Evolutionary conservation across 2,888 invertebrate genomes (phyloP).

Genomic region (Smittia aterrima): DNA sequence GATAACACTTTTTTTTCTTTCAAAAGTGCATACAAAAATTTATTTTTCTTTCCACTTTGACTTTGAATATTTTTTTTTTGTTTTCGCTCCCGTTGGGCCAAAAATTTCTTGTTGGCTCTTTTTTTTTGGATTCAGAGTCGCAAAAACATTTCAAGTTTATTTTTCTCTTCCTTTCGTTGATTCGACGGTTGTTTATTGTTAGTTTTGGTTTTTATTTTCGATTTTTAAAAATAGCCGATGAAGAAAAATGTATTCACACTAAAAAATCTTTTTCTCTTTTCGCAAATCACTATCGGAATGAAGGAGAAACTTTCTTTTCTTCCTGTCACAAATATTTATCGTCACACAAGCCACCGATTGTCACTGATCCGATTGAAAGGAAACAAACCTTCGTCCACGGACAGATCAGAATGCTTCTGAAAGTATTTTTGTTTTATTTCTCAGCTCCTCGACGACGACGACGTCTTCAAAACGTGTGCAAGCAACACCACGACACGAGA

Average conservation of each 20-base stretch:
- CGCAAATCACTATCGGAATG: constrained; percentile 16
- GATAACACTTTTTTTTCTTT: constrained; percentile 29
- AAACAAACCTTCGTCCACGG: background rate
- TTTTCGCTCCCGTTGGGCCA: constrained; percentile 20
- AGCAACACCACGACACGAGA: constrained; percentile 37
- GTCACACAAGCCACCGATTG: background rate
- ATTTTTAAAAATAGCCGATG: constrained; percentile 29
- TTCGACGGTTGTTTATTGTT: constrained; percentile 30
- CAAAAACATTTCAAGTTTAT: constrained; percentile 37
- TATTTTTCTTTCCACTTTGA: constrained; percentile 5
- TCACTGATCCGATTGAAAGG: background rate
- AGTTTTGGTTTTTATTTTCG: constrained; percentile 21
- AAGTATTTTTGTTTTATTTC: background rate
- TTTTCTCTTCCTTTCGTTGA: background rate
- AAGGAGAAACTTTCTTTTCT: background rate
- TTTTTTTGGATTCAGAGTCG: constrained; percentile 18
- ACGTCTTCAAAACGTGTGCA: constrained; percentile 28
- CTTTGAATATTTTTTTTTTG: constrained; percentile 15
- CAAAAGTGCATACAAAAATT: constrained; percentile 14
- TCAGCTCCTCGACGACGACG: background rate
- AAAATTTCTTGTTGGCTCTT: background rate
- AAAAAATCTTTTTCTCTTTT: constrained; percentile 9
- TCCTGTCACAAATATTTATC: background rate
- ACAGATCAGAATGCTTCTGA: background rate
- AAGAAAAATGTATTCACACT: constrained; percentile 30